Evolutionary conservation across 2,888 invertebrate species (phyloP).

Genomic region (Drosophila meridionalis): DNA sequence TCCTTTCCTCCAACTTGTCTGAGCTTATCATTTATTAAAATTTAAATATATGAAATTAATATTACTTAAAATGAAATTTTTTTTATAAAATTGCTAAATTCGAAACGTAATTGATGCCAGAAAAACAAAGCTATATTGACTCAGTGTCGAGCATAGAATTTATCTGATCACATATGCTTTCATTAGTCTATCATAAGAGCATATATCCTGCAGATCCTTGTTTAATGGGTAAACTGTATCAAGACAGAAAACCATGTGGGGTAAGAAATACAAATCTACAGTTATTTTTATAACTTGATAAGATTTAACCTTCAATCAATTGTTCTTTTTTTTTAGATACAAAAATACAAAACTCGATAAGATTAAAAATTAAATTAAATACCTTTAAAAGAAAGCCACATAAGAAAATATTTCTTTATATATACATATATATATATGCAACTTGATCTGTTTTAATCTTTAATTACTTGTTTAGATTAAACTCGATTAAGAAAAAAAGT

Average conservation of each 20-base stretch:
- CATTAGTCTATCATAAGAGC: not conserved
- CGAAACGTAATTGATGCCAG: not conserved
- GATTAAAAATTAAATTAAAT: too few relatives aligned
- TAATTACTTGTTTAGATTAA: too few relatives aligned
- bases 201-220: not conserved
- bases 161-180: not conserved
- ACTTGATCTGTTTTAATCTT: too few relatives aligned
- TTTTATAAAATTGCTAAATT: not conserved
- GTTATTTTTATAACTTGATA: constrained; percentile 13
- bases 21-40: not conserved
- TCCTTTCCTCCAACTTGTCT: not conserved
- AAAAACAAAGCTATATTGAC: not conserved
- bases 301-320: not conserved
- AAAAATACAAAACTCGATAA: not conserved
- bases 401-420: too few relatives aligned
- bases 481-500: too few relatives aligned
- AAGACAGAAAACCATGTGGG: not conserved
- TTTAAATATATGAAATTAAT: not conserved
- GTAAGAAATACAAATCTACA: not conserved
- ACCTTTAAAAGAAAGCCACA: too few relatives aligned
- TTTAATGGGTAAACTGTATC: not conserved
- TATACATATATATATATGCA: too few relatives aligned
- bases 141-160: not conserved
- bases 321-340: not conserved
- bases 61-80: not conserved